Evolutionary conservation across 1,140 invertebrate species (phyloP), one percentile per base, ranked within the genome.

Genomic region (Dreissena polymorpha): DNA sequence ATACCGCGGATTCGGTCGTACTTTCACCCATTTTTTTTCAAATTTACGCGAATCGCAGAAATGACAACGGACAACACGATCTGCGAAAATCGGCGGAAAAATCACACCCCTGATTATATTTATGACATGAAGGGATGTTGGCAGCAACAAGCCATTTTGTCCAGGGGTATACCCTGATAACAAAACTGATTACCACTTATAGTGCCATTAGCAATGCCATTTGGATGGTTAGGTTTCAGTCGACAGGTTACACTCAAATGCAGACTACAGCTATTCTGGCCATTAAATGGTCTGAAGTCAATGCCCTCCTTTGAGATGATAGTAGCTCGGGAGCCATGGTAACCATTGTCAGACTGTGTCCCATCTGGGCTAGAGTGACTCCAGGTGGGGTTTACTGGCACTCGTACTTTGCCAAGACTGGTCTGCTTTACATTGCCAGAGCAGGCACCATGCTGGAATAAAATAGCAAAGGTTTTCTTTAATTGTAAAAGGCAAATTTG

Each of bases 371-470:
- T 74, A 55, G 70, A 74, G 7, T 63, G n/a, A 53, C 25, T 80
- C 77, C 69, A 70, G 57, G 60, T 80, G 14, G 79, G 79, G 29
- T 82, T 82, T 21, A 82, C 79, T 67, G 79, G 53, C 55, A 82
- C 71, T 7, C 27, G 73, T 29, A 55, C 70, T 27, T 73, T 82
- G 8, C 79, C 79, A 25, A 82, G 23, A 82, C 63, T 82, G 12
- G 60, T 67, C n/a, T 73, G 60, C 25, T 65, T 82, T 0, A 67
- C 25, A 64, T 49, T n/a, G n/a, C 10, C 23, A 6, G n/a, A 27
- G 6, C 39, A 27, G 51, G 73, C 70, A 23, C n/a, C 60, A 55
- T 74, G 60, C 10, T 21, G 13, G 60, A 74, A 14, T 18, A 49
- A 72, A n/a, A n/a, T n/a, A n/a, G n/a, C n/a, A n/a, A n/a, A n/a